Base-by-base conservation (phyloP, 2,888 invertebrate genomes). In the Phyllotreta cruciferae region DNA sequence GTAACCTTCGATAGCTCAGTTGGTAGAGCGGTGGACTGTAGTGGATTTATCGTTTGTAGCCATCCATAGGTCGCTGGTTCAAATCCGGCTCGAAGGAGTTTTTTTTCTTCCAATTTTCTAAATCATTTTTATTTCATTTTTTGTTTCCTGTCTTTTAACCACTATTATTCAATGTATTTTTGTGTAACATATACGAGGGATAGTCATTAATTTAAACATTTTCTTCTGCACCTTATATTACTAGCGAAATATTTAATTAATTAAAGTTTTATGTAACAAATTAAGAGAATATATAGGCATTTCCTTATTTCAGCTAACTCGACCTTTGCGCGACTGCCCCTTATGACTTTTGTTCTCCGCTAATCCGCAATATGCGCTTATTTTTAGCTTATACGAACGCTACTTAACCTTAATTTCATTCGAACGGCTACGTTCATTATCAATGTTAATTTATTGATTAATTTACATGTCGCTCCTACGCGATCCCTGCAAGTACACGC, bases 21-120 rank as follows among this genome's bases (percentile, higher is more conserved):
- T 75, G 76, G 76, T 76, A 76, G 76, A 76, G 75, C 76, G 76
- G 75, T 76, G 74, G 76, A 76, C 76, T 76, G 75, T 75, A 71
- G 71, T 60, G 64, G 69, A 62, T 24, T 62, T 62, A 11, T 24
- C 13, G 34, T 9, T 38, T 53, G 61, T 66, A 63, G 67, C 60
- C 62, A 86, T 86, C 86, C 86, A 86, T 86, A 86, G 86, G 86
- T 75, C 76, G 76, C 76, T 76, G 76, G 76, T 76, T 76, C 76
- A 75, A 75, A 76, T 76, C 75, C 76, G 75, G 75, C 75, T 76
- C 76, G 74, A 75, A 75, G 74, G 74, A 75, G 13, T 11, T 37
- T 58, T 63, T 58, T 62, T 56, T 54, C n/a, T 47, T 38, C 7
- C 2, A 4, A 24, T 3, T 24, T 53, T 13, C 34, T 53, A n/a